Percentiles rank a stretch among this genome's conserved stretches.
phyloP scores from a whole-genome alignment of 1,140 invertebrate species.

The Anthonomus grandis region DNA sequence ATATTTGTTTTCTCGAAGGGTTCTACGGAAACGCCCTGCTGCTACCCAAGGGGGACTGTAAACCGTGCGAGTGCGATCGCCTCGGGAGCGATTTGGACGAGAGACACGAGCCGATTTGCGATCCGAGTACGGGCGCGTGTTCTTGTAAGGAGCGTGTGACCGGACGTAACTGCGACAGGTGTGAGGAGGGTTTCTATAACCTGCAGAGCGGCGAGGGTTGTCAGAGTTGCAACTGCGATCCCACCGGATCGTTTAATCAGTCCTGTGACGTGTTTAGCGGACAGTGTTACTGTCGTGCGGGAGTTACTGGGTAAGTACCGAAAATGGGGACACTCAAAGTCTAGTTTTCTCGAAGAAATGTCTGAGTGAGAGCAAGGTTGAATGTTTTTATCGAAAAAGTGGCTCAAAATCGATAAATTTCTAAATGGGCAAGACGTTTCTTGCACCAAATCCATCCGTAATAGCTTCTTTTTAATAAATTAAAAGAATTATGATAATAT shows the following conservation, averaged over 20 bases:
- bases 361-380: no score
- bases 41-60: constrained; percentile 84
- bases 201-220: constrained; percentile 82
- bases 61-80: constrained; percentile 79
- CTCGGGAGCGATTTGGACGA: constrained; percentile 71
- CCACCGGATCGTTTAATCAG: constrained; percentile 77
- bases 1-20: no score
- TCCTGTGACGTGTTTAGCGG: constrained; percentile 79
- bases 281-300: constrained; percentile 82
- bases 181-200: constrained; percentile 81
- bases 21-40: constrained; percentile 88
- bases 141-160: constrained; percentile 82
- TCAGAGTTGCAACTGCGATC: constrained; percentile 80
- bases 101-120: constrained; percentile 70
- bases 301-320: constrained; percentile 79
- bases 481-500: no score
- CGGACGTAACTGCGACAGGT: constrained; percentile 85
- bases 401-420: no score
- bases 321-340: no score
- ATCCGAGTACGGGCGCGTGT: constrained; percentile 80
- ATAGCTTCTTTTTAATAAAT: no score
- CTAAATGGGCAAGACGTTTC: no score
- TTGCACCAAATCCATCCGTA: no score
- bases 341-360: no score
- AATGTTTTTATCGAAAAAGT: no score